Evolutionary conservation across 2,797 vertebrate genomes (phyloP).

Genomic region (Microchirus variegatus): DNA sequence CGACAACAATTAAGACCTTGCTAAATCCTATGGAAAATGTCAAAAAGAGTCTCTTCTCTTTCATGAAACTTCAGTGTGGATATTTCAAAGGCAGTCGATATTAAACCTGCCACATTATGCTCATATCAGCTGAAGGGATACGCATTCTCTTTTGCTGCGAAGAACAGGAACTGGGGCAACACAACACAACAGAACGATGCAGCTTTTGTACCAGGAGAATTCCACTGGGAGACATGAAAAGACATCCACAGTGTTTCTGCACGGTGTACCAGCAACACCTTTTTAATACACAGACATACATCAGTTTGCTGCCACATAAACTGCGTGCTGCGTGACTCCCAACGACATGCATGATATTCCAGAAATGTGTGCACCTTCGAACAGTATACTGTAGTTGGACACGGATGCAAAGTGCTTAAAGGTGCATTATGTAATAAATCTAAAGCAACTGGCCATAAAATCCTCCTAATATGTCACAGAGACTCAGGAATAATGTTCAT

Average conservation of each 20-base stretch:
- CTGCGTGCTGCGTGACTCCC: too few species aligned
- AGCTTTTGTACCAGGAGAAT: slow-evolving; percentile 38
- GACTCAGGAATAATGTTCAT: too few species aligned
- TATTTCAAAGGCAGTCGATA: slow-evolving; percentile 42
- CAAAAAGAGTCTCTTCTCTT: slow-evolving; percentile 15
- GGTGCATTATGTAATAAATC: too few species aligned
- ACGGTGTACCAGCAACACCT: background rate
- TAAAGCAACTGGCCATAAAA: too few species aligned
- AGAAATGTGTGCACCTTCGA: too few species aligned
- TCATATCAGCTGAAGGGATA: slow-evolving; percentile 28
- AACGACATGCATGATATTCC: too few species aligned
- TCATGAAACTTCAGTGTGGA: slow-evolving; percentile 25
- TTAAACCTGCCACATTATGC: slow-evolving; percentile 29
- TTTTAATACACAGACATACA: too few species aligned
- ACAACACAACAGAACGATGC: slow-evolving; percentile 27
- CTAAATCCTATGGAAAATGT: slow-evolving; percentile 42
- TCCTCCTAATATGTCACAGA: too few species aligned
- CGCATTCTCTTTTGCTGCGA: slow-evolving; percentile 20
- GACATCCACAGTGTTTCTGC: slow-evolving; percentile 38
- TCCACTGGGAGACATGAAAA: slow-evolving; percentile 49
- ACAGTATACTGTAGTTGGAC: too few species aligned
- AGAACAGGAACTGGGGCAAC: slow-evolving; percentile 25
- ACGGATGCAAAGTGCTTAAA: too few species aligned
- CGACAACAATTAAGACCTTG: slow-evolving; percentile 37
- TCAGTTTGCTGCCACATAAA: too few species aligned